Conservation (phyloP, 2,113 vertebrate species). For the Thamnophis sirtalis region DNA sequence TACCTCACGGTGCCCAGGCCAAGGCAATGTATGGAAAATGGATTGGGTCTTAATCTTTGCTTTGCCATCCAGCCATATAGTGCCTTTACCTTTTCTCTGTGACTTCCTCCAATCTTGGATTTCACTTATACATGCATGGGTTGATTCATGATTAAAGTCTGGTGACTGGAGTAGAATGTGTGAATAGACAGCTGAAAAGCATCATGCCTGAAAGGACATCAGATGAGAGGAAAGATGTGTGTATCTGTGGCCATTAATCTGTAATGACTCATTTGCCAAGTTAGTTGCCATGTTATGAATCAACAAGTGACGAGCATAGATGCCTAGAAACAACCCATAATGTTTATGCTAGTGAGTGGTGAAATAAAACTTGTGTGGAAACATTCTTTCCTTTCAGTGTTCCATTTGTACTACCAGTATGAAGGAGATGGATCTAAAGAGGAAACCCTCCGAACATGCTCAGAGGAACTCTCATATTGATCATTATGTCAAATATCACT, state of each 20-base stretch:
- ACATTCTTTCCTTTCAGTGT: neutral
- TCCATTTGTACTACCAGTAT: neutral
- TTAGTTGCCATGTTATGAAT: neutral
- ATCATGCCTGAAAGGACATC: neutral
- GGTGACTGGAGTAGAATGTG: neutral
- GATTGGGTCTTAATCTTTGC: constrained; percentile 27
- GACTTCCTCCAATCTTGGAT: neutral
- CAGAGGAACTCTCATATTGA: neutral
- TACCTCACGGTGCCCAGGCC: constrained; percentile 57
- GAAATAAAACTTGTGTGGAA: neutral
- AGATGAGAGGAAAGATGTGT: neutral
- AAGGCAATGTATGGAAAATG: constrained; percentile 17
- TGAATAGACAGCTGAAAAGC: neutral
- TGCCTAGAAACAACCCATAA: neutral
- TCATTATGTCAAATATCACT: neutral
- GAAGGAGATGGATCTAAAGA: neutral
- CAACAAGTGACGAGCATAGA: constrained; percentile 1
- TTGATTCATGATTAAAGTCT: neutral
- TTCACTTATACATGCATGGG: neutral
- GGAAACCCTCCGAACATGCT: neutral
- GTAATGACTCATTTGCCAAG: neutral
- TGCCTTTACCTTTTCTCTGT: accelerated
- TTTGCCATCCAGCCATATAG: neutral
- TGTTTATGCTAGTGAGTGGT: neutral
- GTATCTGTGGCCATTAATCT: neutral